phyloP scores from a whole-genome alignment of 1,140 invertebrate species.

The Heliconius himera region DNA sequence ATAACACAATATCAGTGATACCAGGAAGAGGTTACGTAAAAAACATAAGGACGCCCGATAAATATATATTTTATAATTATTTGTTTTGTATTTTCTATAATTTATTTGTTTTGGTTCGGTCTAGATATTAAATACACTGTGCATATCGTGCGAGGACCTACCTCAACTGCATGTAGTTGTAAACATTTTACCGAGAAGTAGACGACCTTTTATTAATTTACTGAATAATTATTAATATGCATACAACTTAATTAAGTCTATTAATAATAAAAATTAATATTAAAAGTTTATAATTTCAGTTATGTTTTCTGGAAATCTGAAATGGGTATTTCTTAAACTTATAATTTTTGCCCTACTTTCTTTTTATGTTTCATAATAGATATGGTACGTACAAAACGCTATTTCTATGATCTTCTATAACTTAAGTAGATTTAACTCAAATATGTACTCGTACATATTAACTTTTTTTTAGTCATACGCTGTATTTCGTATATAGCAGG shows the following conservation, averaged over 20 bases:
- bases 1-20: no score
- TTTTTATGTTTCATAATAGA: no score
- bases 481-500: no score
- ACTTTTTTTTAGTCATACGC: no score
- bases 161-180: constrained; percentile 42
- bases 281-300: neutral
- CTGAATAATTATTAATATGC: constrained; percentile 15
- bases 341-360: no score
- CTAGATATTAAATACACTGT: constrained; percentile 36
- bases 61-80: neutral
- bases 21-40: no score
- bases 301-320: neutral
- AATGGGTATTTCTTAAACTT: no score
- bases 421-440: no score
- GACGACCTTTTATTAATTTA: constrained; percentile 41
- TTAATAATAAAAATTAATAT: neutral
- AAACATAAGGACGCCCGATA: no score
- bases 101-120: neutral
- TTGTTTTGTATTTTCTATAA: neutral
- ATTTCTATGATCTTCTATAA: no score
- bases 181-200: constrained; percentile 40
- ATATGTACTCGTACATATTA: no score
- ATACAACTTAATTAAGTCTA: neutral
- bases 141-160: constrained; percentile 43
- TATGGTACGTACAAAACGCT: no score